Conservation (phyloP, 1,140 invertebrate genomes). For the Drosophila erecta region DNA sequence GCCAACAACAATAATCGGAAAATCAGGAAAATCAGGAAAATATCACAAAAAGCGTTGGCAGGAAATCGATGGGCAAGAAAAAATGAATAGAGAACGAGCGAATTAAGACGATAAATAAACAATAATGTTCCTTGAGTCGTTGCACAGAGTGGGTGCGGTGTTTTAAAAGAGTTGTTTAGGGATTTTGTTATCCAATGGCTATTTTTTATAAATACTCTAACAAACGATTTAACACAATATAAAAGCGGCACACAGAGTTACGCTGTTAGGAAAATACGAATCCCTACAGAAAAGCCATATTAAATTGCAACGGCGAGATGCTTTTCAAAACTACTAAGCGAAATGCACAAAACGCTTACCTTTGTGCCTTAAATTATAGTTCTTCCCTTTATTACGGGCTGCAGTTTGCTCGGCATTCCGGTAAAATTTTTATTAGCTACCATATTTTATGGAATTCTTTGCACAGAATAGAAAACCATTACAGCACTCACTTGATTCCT, state of each 20-base stretch:
- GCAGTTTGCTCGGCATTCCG: conserved; percentile 8
- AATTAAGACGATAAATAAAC: conserved; percentile 43
- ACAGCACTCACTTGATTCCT: conserved; percentile 34
- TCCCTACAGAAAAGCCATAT: too few species aligned
- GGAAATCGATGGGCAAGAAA: conserved; percentile 34
- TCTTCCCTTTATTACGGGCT: neutral
- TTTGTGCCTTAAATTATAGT: neutral
- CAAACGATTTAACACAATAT: too few species aligned
- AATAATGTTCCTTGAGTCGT: conserved; percentile 3
- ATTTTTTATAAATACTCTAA: neutral
- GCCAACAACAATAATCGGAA: conserved; percentile 40
- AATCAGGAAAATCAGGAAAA: conserved; percentile 50
- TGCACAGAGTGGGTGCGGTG: neutral
- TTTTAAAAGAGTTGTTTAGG: neutral
- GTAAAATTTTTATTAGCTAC: conserved; percentile 23
- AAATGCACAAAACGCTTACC: neutral
- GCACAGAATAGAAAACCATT: conserved; percentile 35
- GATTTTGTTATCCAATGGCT: neutral
- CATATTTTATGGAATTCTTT: conserved; percentile 45
- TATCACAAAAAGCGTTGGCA: conserved; percentile 32
- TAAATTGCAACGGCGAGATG: too few species aligned
- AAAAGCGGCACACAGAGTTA: too few species aligned
- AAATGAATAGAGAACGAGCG: conserved; percentile 29
- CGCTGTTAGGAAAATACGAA: too few species aligned
- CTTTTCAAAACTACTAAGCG: neutral